phyloP scores from a whole-genome alignment of 2,888 invertebrate genomes.

The Schrankia costaestrigalis region DNA sequence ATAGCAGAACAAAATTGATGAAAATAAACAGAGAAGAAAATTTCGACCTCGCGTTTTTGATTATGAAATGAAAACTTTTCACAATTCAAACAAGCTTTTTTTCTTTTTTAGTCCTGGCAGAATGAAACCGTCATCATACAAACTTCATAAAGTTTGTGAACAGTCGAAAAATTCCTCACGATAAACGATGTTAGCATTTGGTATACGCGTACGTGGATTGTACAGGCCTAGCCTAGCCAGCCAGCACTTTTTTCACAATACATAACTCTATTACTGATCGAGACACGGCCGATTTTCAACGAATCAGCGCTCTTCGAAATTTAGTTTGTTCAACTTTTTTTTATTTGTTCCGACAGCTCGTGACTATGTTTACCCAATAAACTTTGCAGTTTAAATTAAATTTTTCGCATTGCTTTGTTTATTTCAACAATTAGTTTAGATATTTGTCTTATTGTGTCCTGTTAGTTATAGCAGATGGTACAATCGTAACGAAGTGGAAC shows the following conservation, averaged over 20 bases:
- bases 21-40: too few relatives aligned
- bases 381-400: constrained; percentile 14
- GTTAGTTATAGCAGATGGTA: constrained; percentile 6
- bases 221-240: background rate
- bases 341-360: constrained; percentile 13
- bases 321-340: constrained; percentile 18
- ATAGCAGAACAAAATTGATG: too few relatives aligned
- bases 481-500: constrained; percentile 4
- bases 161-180: constrained; percentile 1
- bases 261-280: constrained; percentile 21
- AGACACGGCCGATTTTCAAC: constrained; percentile 19
- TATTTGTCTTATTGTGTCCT: constrained; percentile 14
- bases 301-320: constrained; percentile 21
- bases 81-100: too few relatives aligned
- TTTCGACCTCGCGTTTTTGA: too few relatives aligned
- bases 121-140: too few relatives aligned
- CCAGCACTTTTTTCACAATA: constrained; percentile 4
- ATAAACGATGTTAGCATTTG: constrained; percentile 4
- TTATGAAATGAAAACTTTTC: too few relatives aligned
- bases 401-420: constrained; percentile 11
- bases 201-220: background rate
- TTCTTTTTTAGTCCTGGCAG: too few relatives aligned
- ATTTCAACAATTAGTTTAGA: constrained; percentile 17
- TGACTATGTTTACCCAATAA: constrained; percentile 20
- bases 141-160: constrained; percentile 1